These are phyloP conservation scores for Phrynocephalus guinanensis DNA, from an alignment of 2,797 vertebrate genomes.

Conservation along the genomic window DNA sequence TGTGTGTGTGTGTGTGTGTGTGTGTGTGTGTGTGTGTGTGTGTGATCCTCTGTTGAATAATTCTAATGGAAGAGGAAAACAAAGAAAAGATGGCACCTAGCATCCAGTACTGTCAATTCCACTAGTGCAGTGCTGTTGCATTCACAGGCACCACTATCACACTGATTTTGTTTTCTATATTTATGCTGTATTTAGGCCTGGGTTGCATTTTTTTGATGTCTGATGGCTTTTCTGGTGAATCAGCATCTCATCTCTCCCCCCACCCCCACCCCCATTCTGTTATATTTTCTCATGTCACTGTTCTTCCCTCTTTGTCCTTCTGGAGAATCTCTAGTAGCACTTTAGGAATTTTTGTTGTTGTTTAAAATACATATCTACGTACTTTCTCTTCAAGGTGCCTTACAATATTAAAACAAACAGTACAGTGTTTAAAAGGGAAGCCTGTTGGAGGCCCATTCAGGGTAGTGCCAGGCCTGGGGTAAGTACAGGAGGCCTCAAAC, in stretches of 20 bases:
- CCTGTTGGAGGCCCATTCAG: no score
- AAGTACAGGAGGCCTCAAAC: no score
- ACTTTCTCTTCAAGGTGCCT: no score
- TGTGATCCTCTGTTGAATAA: conserved; percentile 12
- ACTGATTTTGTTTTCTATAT: background rate
- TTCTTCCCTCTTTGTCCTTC: background rate
- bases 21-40: no score
- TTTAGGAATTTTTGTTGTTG: background rate
- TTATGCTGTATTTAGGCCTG: background rate
- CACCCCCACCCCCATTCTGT: background rate
- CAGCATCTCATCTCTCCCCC: background rate
- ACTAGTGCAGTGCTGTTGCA: background rate
- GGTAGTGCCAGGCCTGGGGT: no score
- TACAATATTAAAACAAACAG: no score
- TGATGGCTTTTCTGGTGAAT: conserved; percentile 1
- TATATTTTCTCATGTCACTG: background rate
- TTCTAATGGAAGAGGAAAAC: background rate
- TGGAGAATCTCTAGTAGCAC: no score
- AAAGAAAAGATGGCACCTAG: background rate
- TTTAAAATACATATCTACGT: no score
- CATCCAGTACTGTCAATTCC: background rate
- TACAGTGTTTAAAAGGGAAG: no score
- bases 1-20: no score
- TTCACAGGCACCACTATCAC: background rate
- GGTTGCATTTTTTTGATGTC: background rate